phyloP scores from a whole-genome alignment of 2,888 invertebrate genomes.

The Dicyrtomina minuta region DNA sequence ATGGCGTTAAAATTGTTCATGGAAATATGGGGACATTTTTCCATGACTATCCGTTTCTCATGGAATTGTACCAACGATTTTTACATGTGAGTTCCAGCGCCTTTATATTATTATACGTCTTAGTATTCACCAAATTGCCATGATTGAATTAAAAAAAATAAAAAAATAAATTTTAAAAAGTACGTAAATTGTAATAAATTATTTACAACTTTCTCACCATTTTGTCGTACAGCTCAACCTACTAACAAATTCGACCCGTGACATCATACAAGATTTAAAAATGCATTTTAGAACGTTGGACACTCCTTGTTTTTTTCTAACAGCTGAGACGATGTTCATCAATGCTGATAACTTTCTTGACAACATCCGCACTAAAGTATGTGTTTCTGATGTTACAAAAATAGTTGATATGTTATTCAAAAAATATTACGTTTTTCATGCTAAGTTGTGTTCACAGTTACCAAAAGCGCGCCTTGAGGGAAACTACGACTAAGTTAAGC shows the following conservation, averaged over 20 bases:
- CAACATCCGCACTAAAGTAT: not conserved
- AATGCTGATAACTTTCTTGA: not conserved
- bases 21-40: conserved; percentile 18
- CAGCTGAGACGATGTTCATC: not conserved
- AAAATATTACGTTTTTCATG: too few species aligned
- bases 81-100: not conserved
- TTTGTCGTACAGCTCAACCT: not conserved
- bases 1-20: conserved; percentile 17
- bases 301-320: not conserved
- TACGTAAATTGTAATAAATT: not conserved
- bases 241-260: not conserved
- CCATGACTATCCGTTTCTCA: not conserved
- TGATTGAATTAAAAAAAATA: too few species aligned
- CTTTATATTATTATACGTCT: too few species aligned
- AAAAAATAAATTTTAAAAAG: not conserved
- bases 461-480: too few species aligned
- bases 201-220: not conserved
- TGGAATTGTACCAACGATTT: conserved; percentile 1
- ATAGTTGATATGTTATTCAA: too few species aligned
- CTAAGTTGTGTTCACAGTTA: too few species aligned
- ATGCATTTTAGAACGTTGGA: not conserved
- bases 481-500: too few species aligned
- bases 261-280: not conserved
- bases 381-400: too few species aligned
- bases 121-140: too few species aligned